Percentiles rank a stretch among this genome's conserved stretches.
Conservation (phyloP, 2,797 vertebrate genomes). For the Gobio occitaniae region DNA sequence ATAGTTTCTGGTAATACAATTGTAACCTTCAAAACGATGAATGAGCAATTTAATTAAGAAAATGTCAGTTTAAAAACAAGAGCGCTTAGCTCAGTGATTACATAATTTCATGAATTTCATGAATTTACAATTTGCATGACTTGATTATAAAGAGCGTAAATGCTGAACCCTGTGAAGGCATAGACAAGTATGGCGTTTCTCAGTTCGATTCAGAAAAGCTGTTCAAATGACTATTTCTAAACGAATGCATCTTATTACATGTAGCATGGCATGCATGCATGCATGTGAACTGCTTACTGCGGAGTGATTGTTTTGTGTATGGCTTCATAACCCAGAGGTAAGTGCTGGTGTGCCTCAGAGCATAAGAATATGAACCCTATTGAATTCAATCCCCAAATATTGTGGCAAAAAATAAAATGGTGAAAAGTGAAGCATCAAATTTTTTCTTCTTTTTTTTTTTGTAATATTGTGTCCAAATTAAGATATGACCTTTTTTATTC, state of each 20-base stretch:
- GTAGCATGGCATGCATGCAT: constrained; percentile 61
- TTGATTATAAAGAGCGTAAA: background rate
- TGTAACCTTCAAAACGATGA: background rate
- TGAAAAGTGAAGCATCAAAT: constrained; percentile 60
- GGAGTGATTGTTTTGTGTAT: constrained; percentile 59
- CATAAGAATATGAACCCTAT: constrained; percentile 88
- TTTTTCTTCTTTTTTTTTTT: background rate
- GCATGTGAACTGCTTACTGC: constrained; percentile 59
- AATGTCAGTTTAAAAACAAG: constrained; percentile 6
- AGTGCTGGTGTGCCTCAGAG: constrained; percentile 79
- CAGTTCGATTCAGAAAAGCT: background rate
- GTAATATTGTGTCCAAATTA: constrained; percentile 52
- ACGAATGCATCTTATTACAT: constrained; percentile 42
- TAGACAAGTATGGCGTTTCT: background rate
- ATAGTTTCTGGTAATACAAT: background rate
- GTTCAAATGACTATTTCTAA: constrained; percentile 10
- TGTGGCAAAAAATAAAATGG: constrained; percentile 56
- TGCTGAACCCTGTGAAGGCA: background rate
- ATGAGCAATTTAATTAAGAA: background rate
- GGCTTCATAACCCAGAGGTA: constrained; percentile 75
- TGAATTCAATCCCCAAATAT: constrained; percentile 75
- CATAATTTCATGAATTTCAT: background rate
- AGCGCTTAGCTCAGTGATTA: background rate
- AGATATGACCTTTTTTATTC: constrained; percentile 57
- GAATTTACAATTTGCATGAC: constrained; percentile 14